Evolutionary conservation across 2,113 vertebrate genomes (phyloP).

Genomic region (Eublepharis macularius): DNA sequence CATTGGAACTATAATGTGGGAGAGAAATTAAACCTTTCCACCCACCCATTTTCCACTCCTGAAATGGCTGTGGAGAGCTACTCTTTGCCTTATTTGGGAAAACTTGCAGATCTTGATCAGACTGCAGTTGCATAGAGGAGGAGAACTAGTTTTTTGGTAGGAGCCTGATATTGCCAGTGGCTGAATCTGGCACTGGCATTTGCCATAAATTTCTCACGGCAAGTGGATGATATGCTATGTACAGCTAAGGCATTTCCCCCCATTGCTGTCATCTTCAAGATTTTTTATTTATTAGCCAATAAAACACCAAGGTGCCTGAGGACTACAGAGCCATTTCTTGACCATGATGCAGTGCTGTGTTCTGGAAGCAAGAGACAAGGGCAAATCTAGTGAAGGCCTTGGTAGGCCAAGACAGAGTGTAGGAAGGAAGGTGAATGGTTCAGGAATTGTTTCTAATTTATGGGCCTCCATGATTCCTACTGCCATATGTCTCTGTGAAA

Average conservation of each 20-base stretch:
- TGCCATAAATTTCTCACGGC: background rate
- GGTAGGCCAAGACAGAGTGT: background rate
- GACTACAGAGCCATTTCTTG: constrained; percentile 43
- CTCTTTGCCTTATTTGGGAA: no score
- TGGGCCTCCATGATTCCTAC: constrained; percentile 40
- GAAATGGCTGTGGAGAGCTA: no score
- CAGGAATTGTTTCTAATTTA: constrained; percentile 58
- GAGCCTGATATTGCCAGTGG: no score
- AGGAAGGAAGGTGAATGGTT: constrained; percentile 53
- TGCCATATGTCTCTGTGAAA: constrained; percentile 50
- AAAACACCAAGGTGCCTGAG: background rate
- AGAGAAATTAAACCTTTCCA: no score
- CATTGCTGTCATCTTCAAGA: background rate
- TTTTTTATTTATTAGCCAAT: constrained; percentile 39
- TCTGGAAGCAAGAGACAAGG: constrained; percentile 1
- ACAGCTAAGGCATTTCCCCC: background rate
- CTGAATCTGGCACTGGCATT: background rate
- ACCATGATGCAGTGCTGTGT: constrained; percentile 2
- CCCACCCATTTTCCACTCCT: no score
- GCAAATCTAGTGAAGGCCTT: background rate
- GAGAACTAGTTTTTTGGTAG: no score
- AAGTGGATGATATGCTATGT: background rate
- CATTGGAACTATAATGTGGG: no score
- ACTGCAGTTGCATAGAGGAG: no score
- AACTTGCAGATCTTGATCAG: no score